Percentiles rank a stretch among this genome's conserved stretches.
Evolutionary conservation across 2,113 vertebrate species (phyloP).

Genomic region (Trachemys scripta): DNA sequence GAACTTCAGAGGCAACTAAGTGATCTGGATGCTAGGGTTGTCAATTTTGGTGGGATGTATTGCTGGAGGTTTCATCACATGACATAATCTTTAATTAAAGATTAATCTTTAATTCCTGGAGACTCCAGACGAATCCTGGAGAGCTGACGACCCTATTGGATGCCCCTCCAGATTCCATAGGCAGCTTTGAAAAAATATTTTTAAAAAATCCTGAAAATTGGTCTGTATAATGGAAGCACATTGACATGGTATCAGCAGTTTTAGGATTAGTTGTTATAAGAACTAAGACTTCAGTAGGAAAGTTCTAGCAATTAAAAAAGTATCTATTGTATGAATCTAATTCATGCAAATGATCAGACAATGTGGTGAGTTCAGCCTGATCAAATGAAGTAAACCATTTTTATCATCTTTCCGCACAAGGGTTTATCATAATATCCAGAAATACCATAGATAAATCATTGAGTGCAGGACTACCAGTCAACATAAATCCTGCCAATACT

Average conservation of each 20-base stretch:
- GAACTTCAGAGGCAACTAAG: background rate
- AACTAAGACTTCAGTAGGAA: background rate
- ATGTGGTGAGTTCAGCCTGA: background rate
- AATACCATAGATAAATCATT: slow-evolving; percentile 23
- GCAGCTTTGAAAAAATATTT: background rate
- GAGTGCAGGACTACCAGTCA: slow-evolving; percentile 3
- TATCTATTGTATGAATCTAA: background rate
- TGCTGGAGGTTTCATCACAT: too few species aligned
- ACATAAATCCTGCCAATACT: background rate
- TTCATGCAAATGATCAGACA: background rate
- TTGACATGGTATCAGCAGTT: background rate
- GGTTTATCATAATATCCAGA: background rate
- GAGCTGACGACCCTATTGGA: background rate
- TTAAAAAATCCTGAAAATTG: background rate
- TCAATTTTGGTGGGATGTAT: too few species aligned
- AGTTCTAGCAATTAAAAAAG: background rate
- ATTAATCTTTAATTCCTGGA: too few species aligned
- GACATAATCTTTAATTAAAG: too few species aligned
- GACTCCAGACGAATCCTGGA: too few species aligned
- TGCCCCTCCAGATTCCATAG: background rate
- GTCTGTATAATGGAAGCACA: background rate
- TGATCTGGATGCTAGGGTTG: background rate
- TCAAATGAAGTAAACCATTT: background rate
- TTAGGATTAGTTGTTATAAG: background rate
- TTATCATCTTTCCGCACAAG: background rate